Evolutionary conservation across 2,113 vertebrate genomes (phyloP).

Genomic region (Microcebus ravelobensis): DNA sequence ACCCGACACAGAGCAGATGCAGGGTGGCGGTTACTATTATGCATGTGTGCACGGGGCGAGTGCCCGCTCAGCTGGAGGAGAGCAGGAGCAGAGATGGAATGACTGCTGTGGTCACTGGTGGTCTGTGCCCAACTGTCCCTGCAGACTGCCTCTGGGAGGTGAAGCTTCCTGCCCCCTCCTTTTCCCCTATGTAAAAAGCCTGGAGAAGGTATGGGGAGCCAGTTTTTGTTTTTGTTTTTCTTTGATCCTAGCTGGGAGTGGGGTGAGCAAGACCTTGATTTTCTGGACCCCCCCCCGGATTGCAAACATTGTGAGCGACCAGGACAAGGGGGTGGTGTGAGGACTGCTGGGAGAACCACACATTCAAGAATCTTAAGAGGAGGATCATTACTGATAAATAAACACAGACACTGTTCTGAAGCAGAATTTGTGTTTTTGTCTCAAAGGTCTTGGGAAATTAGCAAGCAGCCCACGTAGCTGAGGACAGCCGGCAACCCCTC

Average conservation of each 20-base stretch:
- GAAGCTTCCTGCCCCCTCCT: neutral
- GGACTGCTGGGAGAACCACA: neutral
- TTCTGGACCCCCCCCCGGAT: neutral
- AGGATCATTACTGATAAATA: conserved; percentile 50
- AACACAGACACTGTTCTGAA: neutral
- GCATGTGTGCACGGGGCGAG: accelerated
- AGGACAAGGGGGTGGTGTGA: neutral
- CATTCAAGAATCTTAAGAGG: conserved; percentile 13
- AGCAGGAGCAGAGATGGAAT: accelerated
- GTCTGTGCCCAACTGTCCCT: accelerated
- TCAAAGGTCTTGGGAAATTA: conserved; percentile 30
- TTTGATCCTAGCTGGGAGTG: neutral
- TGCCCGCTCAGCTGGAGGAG: accelerated
- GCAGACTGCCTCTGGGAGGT: neutral
- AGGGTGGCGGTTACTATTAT: accelerated
- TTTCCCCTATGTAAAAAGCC: neutral
- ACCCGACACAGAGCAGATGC: neutral
- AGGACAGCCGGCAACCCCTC: conserved; percentile 63
- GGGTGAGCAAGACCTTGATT: neutral
- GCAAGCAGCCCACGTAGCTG: conserved; percentile 1
- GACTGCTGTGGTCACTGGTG: neutral
- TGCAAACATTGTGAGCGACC: neutral
- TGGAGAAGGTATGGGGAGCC: neutral
- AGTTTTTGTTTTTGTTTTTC: neutral
- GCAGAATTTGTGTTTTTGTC: conserved; percentile 25